These are phyloP conservation scores for Xerus rutilus DNA, from an alignment of 2,797 vertebrate species.

Conservation along the genomic window DNA sequence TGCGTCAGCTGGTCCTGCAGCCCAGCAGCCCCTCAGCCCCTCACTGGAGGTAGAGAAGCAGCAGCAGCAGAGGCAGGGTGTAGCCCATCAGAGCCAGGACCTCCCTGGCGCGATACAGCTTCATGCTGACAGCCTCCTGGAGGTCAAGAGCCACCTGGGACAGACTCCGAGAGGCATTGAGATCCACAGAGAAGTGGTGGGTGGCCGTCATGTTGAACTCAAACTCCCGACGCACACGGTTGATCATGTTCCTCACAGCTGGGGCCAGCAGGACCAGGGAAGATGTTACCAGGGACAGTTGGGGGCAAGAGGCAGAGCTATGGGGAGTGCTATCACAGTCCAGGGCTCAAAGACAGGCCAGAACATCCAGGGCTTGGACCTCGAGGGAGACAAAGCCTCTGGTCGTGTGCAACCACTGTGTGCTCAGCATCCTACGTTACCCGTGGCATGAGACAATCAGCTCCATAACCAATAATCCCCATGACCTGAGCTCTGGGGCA, in stretches of 20 bases:
- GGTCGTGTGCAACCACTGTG: rapidly evolving
- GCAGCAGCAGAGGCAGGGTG: constrained; percentile 86
- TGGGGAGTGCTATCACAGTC: not conserved
- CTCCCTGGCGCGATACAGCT: constrained; percentile 80
- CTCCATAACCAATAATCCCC: not conserved
- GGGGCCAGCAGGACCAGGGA: not conserved
- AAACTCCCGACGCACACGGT: constrained; percentile 91
- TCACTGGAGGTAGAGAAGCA: constrained; percentile 90
- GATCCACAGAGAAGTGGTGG: constrained; percentile 86
- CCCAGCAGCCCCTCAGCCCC: constrained; percentile 26
- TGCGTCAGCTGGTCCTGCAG: not conserved
- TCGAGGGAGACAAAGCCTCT: not conserved
- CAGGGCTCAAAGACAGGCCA: not conserved
- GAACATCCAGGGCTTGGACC: not conserved
- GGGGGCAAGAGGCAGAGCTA: not conserved
- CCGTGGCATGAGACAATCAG: not conserved
- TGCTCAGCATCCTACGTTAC: not conserved
- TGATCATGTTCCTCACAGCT: constrained; percentile 88
- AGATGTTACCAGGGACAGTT: not conserved
- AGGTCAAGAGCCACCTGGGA: constrained; percentile 90
- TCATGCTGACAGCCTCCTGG: constrained; percentile 86
- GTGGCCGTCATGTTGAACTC: constrained; percentile 92
- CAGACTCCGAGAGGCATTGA: constrained; percentile 90
- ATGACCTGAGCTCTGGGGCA: not conserved
- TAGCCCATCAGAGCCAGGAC: constrained; percentile 86